These are phyloP conservation scores for Lycaon pictus DNA, from an alignment of 2,113 vertebrate species.

Conservation along the genomic window DNA sequence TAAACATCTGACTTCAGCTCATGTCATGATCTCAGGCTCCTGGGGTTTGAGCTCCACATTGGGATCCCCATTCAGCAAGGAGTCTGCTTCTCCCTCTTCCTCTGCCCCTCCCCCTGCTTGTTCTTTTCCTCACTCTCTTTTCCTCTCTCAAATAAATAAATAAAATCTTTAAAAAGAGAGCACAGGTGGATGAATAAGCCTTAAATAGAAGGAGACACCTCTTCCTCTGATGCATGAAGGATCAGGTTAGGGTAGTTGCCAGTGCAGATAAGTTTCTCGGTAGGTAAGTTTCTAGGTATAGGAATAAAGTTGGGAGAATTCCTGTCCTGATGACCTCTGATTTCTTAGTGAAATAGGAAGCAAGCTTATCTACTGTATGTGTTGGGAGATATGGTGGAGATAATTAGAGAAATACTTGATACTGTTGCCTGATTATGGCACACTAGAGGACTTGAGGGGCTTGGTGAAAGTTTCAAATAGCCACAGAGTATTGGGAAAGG, in stretches of 20 bases:
- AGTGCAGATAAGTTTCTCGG: not conserved
- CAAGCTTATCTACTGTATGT: not conserved
- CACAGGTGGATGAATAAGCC: not conserved
- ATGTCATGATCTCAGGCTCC: not conserved
- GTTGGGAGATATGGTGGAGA: not conserved
- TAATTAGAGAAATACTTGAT: too few relatives aligned
- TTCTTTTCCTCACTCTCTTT: not conserved
- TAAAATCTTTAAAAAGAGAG: not conserved
- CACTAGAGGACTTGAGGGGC: not conserved
- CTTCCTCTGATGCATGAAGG: not conserved
- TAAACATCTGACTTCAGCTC: not conserved
- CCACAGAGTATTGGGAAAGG: not conserved
- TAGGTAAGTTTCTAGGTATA: not conserved
- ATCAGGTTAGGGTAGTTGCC: not conserved
- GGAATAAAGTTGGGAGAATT: not conserved
- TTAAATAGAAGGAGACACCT: not conserved
- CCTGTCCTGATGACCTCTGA: not conserved
- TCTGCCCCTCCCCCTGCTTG: not conserved
- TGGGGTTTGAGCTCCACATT: not conserved
- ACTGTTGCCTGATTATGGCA: too few relatives aligned
- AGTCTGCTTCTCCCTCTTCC: not conserved
- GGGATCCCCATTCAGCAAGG: not conserved
- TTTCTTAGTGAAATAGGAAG: not conserved
- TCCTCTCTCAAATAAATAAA: not conserved
- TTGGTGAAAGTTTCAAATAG: conserved; percentile 7